Evolutionary conservation across 2,113 vertebrate genomes (phyloP).

Genomic region (Phyllostomus discolor): DNA sequence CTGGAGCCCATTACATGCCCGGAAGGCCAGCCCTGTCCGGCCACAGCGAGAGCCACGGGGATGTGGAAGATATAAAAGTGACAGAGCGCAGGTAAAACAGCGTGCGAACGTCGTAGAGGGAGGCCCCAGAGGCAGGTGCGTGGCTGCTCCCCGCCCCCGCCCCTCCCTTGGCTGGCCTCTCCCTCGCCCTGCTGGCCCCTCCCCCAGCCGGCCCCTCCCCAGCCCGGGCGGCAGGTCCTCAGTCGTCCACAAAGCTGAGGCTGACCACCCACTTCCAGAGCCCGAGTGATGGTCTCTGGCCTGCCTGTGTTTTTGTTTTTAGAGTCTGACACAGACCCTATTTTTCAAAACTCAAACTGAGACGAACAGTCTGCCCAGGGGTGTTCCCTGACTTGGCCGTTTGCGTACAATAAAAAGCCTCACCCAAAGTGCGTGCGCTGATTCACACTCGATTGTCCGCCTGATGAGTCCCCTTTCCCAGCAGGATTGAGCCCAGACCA

Average conservation of each 20-base stretch:
- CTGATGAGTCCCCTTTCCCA: not conserved
- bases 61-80: not conserved
- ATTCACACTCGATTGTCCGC: not conserved
- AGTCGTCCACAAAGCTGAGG: rapidly evolving
- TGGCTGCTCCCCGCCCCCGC: rapidly evolving
- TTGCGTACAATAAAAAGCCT: constrained; percentile 16
- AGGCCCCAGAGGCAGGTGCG: not conserved
- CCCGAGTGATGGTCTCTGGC: not conserved
- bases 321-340: not conserved
- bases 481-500: rapidly evolving
- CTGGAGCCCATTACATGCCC: not conserved
- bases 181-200: not conserved
- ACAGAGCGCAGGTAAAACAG: rapidly evolving
- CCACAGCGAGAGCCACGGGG: not conserved
- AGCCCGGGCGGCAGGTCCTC: not conserved
- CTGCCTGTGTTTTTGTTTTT: not conserved
- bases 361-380: constrained; percentile 49
- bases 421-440: not conserved
- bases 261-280: rapidly evolving
- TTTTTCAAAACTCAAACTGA: constrained; percentile 36
- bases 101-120: rapidly evolving
- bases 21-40: not conserved
- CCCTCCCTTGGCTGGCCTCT: not conserved
- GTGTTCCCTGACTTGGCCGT: constrained; percentile 34
- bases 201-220: rapidly evolving